Base-by-base conservation (phyloP, 2,888 invertebrate genomes). In the Orthosia incerta region DNA sequence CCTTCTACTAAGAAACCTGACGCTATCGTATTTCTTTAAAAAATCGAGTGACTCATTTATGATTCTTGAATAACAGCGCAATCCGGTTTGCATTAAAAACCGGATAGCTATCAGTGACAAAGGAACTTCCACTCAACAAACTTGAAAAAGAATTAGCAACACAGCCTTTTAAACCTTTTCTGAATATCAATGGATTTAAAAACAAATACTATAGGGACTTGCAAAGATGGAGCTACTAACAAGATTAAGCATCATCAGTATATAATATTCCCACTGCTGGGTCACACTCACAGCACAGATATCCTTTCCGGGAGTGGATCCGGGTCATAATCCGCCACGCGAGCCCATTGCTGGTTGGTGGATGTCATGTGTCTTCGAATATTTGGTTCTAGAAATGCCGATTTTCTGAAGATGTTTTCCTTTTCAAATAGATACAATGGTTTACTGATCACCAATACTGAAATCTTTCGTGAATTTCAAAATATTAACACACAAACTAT, bases 61-160 rank as follows among this genome's bases (percentile, higher is more conserved):
- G 45, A 63, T 61, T 71, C 63, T 84, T 65, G 61, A 68, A 55
- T 80, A 84, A 71, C 68, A 80, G 70, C 48, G 39, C 67, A 84
- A 68, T 75, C 84, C 64, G 67, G 81, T 81, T 80, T 65, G 15
- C 5, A 13, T 13, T 53, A 26, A 63, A 80, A 80, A 80, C 84
- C 76, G 70, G 81, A 84, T 64, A n/a, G 51, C 4, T 39, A 67
- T 61, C 55, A 69, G 53, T 48, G 50, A 74, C 70, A 60, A 57
- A 70, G n/a, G 26, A 64, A 67, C 39, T 45, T 68, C 48, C 13
- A 61, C 23, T 65, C 56, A 3, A 12, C 4, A 31, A 26, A 48
- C 16, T 45, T n/a, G 20, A 60, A 57, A 18, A 31, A 57, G 55
- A 48, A 51, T 26, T 2, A n/a, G 20, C 45, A 56, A 57, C 20